Percentiles rank a stretch among this genome's conserved stretches.
Evolutionary conservation across 64 coral and sea anemone genomes (phyloP).

Genomic region (Anthopleura sola): DNA sequence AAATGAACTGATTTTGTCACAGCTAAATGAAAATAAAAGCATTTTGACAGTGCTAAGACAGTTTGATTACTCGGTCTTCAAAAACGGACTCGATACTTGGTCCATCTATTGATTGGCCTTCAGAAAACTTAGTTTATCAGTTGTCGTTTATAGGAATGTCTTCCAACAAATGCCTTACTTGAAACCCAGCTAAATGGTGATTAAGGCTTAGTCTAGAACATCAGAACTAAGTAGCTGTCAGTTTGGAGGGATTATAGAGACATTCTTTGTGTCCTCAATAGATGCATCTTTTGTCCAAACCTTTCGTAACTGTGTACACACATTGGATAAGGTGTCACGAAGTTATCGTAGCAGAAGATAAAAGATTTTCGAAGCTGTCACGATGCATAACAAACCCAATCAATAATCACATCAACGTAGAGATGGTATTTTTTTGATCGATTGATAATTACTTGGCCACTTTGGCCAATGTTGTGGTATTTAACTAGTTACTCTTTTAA

Average conservation of each 20-base stretch:
- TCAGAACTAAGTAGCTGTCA: conserved; percentile 23
- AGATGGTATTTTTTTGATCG: background rate
- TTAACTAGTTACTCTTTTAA: conserved; percentile 1
- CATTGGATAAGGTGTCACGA: conserved; percentile 8
- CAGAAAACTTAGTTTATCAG: background rate
- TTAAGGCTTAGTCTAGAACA: conserved; percentile 18
- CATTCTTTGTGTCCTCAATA: conserved; percentile 10
- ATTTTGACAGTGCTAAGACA: conserved; percentile 30
- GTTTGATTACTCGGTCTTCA: background rate
- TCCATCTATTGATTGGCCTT: conserved; percentile 8
- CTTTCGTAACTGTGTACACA: conserved; percentile 18
- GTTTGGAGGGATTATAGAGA: conserved; percentile 18
- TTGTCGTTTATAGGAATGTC: conserved; percentile 17
- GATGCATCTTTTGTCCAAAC: conserved; percentile 1
- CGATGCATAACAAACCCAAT: conserved; percentile 8
- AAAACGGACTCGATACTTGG: conserved; percentile 2
- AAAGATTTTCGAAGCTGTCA: conserved; percentile 11
- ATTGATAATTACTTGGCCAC: background rate
- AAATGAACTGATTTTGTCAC: conserved; percentile 1
- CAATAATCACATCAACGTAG: conserved; percentile 9
- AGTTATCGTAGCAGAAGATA: background rate
- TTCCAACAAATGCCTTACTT: conserved; percentile 24
- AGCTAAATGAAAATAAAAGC: conserved; percentile 18
- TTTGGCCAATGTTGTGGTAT: conserved; percentile 9
- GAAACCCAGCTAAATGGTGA: conserved; percentile 21